Conservation (phyloP, 2,797 vertebrate genomes). For the Bradypus variegatus region DNA sequence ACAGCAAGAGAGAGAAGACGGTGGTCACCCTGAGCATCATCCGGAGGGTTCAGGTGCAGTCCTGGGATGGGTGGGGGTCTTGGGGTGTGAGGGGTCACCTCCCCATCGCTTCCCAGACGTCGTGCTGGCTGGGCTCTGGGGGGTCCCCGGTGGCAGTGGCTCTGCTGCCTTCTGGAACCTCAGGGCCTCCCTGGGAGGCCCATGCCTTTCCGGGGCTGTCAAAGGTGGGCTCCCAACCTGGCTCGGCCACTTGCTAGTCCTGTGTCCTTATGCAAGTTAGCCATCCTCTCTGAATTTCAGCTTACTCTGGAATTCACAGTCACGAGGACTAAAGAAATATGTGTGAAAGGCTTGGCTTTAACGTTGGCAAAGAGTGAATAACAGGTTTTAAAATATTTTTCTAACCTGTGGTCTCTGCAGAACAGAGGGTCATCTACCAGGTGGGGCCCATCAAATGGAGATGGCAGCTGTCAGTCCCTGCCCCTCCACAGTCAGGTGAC, state of each 20-base stretch:
- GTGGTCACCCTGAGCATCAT: not conserved
- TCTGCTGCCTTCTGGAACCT: not conserved
- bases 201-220: not conserved
- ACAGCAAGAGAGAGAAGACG: no score
- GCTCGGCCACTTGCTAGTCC: no score
- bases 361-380: fast-evolving
- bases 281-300: no score
- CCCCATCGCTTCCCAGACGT: not conserved
- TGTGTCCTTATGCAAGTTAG: fast-evolving
- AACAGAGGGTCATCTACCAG: not conserved
- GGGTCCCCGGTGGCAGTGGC: fast-evolving
- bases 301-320: no score
- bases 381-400: not conserved
- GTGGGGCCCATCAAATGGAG: not conserved
- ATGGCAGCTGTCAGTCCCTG: not conserved
- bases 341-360: fast-evolving
- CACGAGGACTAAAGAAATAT: not conserved
- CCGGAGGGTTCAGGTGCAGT: not conserved
- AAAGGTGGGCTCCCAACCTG: not conserved
- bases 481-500: fast-evolving
- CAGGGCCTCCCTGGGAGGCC: not conserved
- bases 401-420: not conserved
- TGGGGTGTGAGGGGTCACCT: fast-evolving
- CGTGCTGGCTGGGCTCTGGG: no score
- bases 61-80: no score